phyloP scores from a whole-genome alignment of 92 coral and sea anemone species.

The Umimayanthus chanpuru region DNA sequence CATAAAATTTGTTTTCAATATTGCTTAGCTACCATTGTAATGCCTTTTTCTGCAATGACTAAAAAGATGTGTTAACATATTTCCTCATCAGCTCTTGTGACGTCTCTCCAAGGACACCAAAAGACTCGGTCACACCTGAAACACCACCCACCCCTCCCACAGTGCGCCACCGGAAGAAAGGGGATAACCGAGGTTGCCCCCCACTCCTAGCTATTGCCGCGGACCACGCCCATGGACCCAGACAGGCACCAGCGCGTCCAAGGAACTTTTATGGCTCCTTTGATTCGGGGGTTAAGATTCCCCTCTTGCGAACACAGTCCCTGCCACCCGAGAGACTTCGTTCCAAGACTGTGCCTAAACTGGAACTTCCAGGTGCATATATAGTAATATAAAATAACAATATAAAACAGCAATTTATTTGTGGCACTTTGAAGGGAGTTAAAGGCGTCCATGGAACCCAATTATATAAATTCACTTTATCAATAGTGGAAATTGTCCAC shows the following conservation, averaged over 20 bases:
- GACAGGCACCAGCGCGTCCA: constrained; percentile 21
- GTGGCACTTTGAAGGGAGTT: neutral
- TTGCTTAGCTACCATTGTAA: no score
- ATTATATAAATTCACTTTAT: no score
- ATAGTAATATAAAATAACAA: neutral
- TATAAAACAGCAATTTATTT: no score
- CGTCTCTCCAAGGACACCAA: constrained; percentile 63
- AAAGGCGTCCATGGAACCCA: no score
- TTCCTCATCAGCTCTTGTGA: constrained; percentile 12
- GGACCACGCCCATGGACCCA: constrained; percentile 37
- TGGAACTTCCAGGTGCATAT: constrained; percentile 74
- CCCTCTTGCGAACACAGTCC: constrained; percentile 73
- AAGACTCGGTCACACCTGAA: constrained; percentile 29
- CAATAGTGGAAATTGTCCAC: no score
- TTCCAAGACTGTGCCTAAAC: constrained; percentile 58
- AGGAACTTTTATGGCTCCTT: constrained; percentile 4
- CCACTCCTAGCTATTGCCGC: constrained; percentile 46
- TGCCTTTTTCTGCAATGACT: neutral
- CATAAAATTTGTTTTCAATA: no score
- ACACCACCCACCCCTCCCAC: constrained; percentile 92
- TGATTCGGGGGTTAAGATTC: constrained; percentile 41
- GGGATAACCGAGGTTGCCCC: constrained; percentile 45
- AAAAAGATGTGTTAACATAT: no score
- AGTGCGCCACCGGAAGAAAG: constrained; percentile 73
- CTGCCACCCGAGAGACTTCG: constrained; percentile 65